Conservation (phyloP, 2,113 vertebrate species). For the Psettodes erumei region DNA sequence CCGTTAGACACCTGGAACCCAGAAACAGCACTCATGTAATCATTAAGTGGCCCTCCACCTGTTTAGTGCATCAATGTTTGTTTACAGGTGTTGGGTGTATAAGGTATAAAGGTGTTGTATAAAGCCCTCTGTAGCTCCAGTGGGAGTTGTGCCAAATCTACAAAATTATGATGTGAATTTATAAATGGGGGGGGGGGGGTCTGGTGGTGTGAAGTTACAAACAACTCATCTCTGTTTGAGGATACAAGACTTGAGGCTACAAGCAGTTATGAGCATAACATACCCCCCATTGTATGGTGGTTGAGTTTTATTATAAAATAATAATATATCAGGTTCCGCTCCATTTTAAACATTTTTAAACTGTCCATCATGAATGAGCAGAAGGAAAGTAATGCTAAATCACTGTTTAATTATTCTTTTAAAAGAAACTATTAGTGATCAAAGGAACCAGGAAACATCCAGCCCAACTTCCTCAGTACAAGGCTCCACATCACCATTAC, state of each 20-base stretch:
- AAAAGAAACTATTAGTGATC: neutral
- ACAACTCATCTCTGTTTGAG: no score
- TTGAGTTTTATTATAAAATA: neutral
- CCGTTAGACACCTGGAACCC: slow-evolving; percentile 97
- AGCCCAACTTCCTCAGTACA: neutral
- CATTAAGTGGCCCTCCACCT: no score
- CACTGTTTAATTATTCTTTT: neutral
- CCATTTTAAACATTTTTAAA: neutral
- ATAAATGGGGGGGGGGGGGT: no score
- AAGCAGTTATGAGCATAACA: no score
- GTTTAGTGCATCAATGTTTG: neutral
- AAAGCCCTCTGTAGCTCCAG: neutral
- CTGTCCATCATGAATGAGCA: neutral
- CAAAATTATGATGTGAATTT: no score
- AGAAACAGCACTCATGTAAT: slow-evolving; percentile 88
- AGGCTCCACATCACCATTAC: neutral
- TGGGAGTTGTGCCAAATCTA: neutral
- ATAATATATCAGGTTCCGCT: neutral
- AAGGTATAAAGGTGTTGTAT: neutral
- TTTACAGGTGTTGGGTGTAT: neutral
- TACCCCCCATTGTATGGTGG: no score
- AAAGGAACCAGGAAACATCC: neutral
- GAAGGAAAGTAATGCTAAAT: neutral
- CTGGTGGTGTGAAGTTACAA: no score
- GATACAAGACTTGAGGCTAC: no score